Base-by-base conservation (phyloP, 1,140 invertebrate species). In the Grapholita molesta region DNA sequence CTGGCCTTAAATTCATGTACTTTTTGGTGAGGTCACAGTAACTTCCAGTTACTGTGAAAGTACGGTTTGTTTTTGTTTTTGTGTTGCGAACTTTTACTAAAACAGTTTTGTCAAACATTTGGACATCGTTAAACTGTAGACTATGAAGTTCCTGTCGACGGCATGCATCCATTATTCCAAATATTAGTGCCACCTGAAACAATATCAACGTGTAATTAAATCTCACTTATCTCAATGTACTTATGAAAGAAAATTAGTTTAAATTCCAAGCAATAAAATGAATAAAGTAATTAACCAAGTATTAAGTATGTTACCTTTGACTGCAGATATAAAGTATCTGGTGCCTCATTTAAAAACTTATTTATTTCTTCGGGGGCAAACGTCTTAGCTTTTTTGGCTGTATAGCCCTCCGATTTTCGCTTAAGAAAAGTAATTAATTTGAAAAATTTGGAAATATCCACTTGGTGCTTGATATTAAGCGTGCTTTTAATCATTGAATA, bases 121-220 rank as follows among this genome's bases (percentile, higher is more conserved):
- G 4, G 3, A 67, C 24, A 52, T 52, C 66, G 2, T 67, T 52
- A 1, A 67, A 8, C 15, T 48, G 2, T 11, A 67, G 25, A 25
- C 48, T 52, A 24, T 28, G 24, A n/a, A 67, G 42, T 15, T 52
- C 66, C 28, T 67, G 38, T 1, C 66, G 9, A 2, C 35, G 18
- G 21, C 35, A 52, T 24, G 66, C 66, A 24, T 38, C 66, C 21
- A 30, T 52, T 5, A 67, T 67, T 4, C 38, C 35, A 52, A 67
- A 67, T n/a, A 67, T 67, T 24, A 67, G 25, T 52, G 66, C 66
- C 25, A 67, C 42, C 66, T 67, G 66, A 28, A 67, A 67, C 18
- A 52, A 67, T 52, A 38, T n/a, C n/a, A n/a, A n/a, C n/a, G n/a
- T n/a, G n/a, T n/a, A n/a, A n/a, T n/a, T n/a, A n/a, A n/a, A n/a